Conservation (phyloP, 2,113 vertebrate species). For the Xiphorhynchus elegans region DNA sequence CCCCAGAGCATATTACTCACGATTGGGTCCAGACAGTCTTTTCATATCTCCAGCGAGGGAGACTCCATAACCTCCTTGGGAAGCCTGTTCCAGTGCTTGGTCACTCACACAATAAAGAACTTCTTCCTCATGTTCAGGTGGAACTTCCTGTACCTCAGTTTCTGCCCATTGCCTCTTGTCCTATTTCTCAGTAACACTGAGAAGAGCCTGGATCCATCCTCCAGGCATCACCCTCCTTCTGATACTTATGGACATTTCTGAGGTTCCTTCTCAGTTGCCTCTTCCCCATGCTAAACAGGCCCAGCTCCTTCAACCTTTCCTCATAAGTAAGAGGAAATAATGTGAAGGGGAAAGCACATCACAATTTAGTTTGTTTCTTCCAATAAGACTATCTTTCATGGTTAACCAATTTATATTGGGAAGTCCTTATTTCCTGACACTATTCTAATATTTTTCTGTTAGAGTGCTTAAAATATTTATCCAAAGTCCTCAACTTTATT, state of each 20-base stretch:
- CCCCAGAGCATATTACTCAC: not conserved
- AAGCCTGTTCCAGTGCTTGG: not conserved
- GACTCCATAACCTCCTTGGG: not conserved
- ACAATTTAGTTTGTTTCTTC: not conserved
- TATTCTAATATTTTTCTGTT: not conserved
- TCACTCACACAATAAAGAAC: not conserved
- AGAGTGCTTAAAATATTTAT: not conserved
- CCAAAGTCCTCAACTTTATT: not conserved
- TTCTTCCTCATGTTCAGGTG: not conserved
- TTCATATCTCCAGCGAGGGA: not conserved
- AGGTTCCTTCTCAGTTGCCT: rapidly evolving
- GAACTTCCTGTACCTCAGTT: not conserved
- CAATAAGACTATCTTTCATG: not conserved
- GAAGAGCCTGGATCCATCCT: not conserved
- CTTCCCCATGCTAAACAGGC: not conserved
- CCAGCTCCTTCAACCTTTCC: not conserved
- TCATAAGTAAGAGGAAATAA: not conserved
- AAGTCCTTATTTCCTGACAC: not conserved
- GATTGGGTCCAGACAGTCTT: not conserved
- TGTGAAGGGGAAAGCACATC: rapidly evolving
- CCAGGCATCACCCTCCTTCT: rapidly evolving
- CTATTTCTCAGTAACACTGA: not conserved
- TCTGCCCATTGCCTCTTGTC: not conserved
- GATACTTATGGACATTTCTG: not conserved
- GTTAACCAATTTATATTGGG: not conserved